phyloP scores from a whole-genome alignment of 2,888 invertebrate species.

The Apoda limacodes region DNA sequence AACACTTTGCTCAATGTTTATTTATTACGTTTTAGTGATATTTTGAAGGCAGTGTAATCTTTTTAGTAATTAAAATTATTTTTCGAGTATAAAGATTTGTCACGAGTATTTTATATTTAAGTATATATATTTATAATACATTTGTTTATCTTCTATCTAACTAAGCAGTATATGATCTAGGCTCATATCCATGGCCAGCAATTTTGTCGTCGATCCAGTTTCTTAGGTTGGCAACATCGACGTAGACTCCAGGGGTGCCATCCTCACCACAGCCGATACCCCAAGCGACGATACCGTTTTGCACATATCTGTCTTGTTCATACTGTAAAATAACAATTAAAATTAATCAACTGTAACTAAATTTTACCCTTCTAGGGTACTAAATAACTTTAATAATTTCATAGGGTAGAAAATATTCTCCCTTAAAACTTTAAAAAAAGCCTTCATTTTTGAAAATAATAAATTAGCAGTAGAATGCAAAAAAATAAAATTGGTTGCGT shows the following conservation, averaged over 20 bases:
- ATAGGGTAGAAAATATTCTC: background rate
- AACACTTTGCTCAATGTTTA: too few relatives aligned
- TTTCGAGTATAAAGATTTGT: too few relatives aligned
- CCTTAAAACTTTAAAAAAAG: conserved; percentile 5
- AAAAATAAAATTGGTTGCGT: background rate
- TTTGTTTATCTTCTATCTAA: too few relatives aligned
- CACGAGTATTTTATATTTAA: too few relatives aligned
- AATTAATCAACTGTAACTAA: background rate
- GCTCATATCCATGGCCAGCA: conserved; percentile 5
- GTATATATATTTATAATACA: too few relatives aligned
- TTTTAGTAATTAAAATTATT: too few relatives aligned
- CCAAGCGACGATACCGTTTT: conserved; percentile 82
- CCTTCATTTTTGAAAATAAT: background rate
- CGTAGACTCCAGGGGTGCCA: conserved; percentile 24
- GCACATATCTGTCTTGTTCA: conserved; percentile 37
- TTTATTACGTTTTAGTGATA: too few relatives aligned
- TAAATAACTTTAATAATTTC: background rate
- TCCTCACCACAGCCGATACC: conserved; percentile 81
- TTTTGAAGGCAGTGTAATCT: too few relatives aligned
- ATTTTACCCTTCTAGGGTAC: background rate
- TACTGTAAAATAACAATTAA: conserved; percentile 24
- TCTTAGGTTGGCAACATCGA: conserved; percentile 6
- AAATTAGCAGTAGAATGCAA: background rate
- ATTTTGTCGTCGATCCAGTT: conserved; percentile 11
- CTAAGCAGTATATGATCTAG: conserved; percentile 5